These are phyloP conservation scores for Geothlypis trichas DNA, from an alignment of 2,113 vertebrate genomes.

Conservation along the genomic window DNA sequence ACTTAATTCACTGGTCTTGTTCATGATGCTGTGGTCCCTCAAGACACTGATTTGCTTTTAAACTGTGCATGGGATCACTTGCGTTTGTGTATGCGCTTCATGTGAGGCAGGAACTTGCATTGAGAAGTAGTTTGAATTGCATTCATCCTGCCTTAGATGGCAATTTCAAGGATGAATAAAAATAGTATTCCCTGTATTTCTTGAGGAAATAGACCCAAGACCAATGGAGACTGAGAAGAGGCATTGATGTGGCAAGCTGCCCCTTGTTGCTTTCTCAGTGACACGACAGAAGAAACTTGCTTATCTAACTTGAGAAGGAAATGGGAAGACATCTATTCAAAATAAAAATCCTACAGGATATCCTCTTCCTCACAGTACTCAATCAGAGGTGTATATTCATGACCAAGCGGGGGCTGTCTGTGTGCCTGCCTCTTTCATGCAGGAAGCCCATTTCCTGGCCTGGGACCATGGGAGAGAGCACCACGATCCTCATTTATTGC, in stretches of 20 bases:
- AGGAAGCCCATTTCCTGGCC: conserved; percentile 2
- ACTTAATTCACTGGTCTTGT: background rate
- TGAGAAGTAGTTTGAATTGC: background rate
- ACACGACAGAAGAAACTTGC: background rate
- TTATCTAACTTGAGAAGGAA: background rate
- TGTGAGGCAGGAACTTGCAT: background rate
- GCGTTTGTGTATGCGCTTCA: background rate
- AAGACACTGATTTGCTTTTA: background rate
- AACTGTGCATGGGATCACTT: background rate
- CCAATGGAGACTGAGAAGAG: background rate
- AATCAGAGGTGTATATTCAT: background rate
- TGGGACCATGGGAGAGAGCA: background rate
- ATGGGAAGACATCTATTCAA: background rate
- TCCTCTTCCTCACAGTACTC: background rate
- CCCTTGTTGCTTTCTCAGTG: background rate
- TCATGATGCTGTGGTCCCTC: background rate
- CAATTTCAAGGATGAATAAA: background rate
- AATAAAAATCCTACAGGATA: conserved; percentile 6
- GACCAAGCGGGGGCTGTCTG: background rate
- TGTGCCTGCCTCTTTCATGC: background rate
- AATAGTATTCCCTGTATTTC: background rate
- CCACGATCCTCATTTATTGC: background rate
- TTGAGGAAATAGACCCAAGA: background rate
- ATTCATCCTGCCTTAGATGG: background rate
- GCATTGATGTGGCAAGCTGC: background rate